A percentile compares a stretch with the other conserved stretches of the same genome.
These are phyloP conservation scores for Corythucha ciliata DNA, from an alignment of 2,888 invertebrate species.

Conservation along the genomic window DNA sequence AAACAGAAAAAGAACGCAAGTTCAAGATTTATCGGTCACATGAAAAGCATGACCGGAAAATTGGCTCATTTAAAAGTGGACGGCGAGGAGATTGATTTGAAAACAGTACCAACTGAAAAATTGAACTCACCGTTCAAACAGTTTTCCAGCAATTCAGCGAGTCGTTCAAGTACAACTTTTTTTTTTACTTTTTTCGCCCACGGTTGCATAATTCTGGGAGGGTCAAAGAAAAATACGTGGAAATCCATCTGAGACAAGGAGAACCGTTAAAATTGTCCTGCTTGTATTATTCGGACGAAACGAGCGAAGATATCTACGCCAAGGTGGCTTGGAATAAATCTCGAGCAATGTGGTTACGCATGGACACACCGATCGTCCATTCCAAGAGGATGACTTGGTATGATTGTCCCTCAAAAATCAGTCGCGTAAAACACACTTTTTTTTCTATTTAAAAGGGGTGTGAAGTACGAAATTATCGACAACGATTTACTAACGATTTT, in stretches of 20 bases:
- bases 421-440: no score
- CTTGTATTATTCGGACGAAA: constrained; percentile 12
- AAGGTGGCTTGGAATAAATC: constrained; percentile 6
- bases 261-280: constrained; percentile 22
- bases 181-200: background rate
- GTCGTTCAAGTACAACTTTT: constrained; percentile 14
- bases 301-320: constrained; percentile 1
- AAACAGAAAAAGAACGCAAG: no score
- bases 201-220: background rate
- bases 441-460: constrained; percentile 7
- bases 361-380: constrained; percentile 18
- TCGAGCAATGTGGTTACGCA: constrained; percentile 19
- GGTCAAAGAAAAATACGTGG: constrained; percentile 25
- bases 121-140: background rate
- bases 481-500: background rate
- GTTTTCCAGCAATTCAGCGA: constrained; percentile 22
- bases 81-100: constrained; percentile 17
- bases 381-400: constrained; percentile 9
- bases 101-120: constrained; percentile 9
- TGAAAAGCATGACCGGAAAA: constrained; percentile 15
- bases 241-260: constrained; percentile 17
- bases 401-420: background rate
- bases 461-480: background rate
- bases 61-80: constrained; percentile 21
- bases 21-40: background rate